A percentile compares a stretch with the other conserved stretches of the same genome.
phyloP scores from a whole-genome alignment of 2,888 invertebrate species.

The Polydrusus pterygomalis region DNA sequence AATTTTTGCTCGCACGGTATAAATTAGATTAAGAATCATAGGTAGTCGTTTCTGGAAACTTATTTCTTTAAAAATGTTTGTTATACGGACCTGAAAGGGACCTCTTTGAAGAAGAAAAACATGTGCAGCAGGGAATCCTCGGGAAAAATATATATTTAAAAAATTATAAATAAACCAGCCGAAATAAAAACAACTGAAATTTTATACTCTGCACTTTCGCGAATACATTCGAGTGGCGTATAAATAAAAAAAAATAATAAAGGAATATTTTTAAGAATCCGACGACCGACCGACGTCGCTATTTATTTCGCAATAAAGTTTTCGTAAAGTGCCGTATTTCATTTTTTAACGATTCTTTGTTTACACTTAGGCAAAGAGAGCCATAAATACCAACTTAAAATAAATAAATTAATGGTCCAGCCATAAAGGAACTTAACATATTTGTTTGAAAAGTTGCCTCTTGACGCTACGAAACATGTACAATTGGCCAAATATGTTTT shows the following conservation, averaged over 20 bases:
- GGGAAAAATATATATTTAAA: slow-evolving; percentile 56
- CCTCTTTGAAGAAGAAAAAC: slow-evolving; percentile 51
- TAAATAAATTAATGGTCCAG: slow-evolving; percentile 33
- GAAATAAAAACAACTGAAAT: slow-evolving; percentile 36
- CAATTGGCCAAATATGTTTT: background rate
- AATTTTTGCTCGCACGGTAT: no score
- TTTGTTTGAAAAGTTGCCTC: slow-evolving; percentile 14
- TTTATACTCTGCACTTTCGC: slow-evolving; percentile 39
- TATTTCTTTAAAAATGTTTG: background rate
- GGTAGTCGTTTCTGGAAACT: no score
- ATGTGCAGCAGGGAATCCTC: slow-evolving; percentile 47
- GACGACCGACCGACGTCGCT: slow-evolving; percentile 45
- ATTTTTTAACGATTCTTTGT: slow-evolving; percentile 54
- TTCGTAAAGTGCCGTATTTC: slow-evolving; percentile 43
- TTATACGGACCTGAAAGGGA: slow-evolving; percentile 34
- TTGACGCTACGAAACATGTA: background rate
- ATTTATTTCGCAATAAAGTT: slow-evolving; percentile 48
- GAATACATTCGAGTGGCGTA: slow-evolving; percentile 30
- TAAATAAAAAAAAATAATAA: slow-evolving; percentile 29
- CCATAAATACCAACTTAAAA: slow-evolving; percentile 43
- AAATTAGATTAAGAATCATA: background rate
- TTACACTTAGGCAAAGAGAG: slow-evolving; percentile 27
- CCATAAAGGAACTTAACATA: slow-evolving; percentile 25
- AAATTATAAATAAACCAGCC: slow-evolving; percentile 48
- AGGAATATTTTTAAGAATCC: slow-evolving; percentile 43